A percentile compares a stretch with the other conserved stretches of the same genome.
Conservation (phyloP, 2,797 vertebrate genomes). For the Neostethus bicornis region DNA sequence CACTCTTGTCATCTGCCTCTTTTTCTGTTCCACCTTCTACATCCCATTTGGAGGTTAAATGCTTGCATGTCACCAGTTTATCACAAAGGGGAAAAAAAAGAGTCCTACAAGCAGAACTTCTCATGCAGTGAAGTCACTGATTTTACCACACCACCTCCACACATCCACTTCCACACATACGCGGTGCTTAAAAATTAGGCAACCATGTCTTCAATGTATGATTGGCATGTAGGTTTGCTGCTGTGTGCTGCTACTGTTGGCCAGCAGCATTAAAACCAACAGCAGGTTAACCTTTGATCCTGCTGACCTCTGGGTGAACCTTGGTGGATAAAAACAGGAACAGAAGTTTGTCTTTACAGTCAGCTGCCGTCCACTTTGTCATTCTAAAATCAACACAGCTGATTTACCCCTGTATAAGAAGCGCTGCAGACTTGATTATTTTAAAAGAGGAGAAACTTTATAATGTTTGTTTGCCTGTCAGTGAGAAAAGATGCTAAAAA, state of each 20-base stretch:
- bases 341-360: constrained; percentile 67
- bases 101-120: constrained; percentile 25
- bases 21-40: constrained; percentile 32
- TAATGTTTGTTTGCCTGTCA: constrained; percentile 2
- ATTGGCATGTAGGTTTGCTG: constrained; percentile 14
- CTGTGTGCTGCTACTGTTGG: constrained; percentile 29
- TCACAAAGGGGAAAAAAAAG: constrained; percentile 47
- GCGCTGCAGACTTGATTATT: constrained; percentile 20
- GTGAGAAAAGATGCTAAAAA: constrained; percentile 16
- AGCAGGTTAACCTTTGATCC: constrained; percentile 58
- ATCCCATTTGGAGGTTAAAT: constrained; percentile 52
- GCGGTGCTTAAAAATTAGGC: constrained; percentile 10
- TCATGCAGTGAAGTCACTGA: constrained; percentile 29
- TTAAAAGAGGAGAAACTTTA: constrained; percentile 14
- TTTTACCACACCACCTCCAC: constrained; percentile 6
- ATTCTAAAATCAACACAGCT: constrained; percentile 60
- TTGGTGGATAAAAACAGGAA: constrained; percentile 50
- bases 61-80: constrained; percentile 54
- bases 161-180: constrained; percentile 3
- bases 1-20: constrained; percentile 27
- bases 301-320: constrained; percentile 40
- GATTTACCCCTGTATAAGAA: constrained; percentile 51
- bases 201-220: constrained; percentile 16
- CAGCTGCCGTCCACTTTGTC: constrained; percentile 56
- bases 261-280: constrained; percentile 43